phyloP scores from a whole-genome alignment of 2,797 vertebrate species.

The Synaphobranchus kaupii region DNA sequence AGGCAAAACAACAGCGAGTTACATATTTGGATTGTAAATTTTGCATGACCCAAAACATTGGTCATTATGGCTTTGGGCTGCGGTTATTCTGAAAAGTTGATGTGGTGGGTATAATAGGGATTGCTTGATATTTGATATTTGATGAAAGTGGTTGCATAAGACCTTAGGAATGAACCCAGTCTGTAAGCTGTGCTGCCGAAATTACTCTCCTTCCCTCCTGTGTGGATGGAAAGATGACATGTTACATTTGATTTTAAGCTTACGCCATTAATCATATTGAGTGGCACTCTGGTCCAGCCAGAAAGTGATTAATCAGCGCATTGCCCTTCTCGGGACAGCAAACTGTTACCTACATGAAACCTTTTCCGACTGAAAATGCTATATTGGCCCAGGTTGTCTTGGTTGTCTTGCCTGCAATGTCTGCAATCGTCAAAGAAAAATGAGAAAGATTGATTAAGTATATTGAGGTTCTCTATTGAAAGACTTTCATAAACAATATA shows the following conservation, averaged over 20 bases:
- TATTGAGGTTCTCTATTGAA: conserved; percentile 51
- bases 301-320: conserved; percentile 5
- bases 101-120: not conserved
- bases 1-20: not conserved
- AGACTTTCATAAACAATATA: conserved; percentile 65
- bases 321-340: conserved; percentile 15
- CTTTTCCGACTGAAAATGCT: conserved; percentile 18
- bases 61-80: not conserved
- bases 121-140: conserved; percentile 1
- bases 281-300: not conserved
- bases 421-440: conserved; percentile 16
- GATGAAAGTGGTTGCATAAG: conserved; percentile 10
- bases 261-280: conserved; percentile 13
- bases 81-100: not conserved
- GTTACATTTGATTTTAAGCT: not conserved
- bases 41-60: not conserved
- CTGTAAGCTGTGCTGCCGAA: not conserved
- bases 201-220: not conserved
- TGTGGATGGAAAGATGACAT: not conserved
- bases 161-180: not conserved
- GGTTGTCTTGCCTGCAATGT: not conserved
- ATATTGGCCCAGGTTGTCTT: not conserved
- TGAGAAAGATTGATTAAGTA: conserved; percentile 24
- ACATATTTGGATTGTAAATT: conserved; percentile 9
- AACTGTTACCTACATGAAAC: not conserved